A percentile compares a stretch with the other conserved stretches of the same genome.
Evolutionary conservation across 2,113 vertebrate species (phyloP).

Genomic region (Heteronetta atricapilla): DNA sequence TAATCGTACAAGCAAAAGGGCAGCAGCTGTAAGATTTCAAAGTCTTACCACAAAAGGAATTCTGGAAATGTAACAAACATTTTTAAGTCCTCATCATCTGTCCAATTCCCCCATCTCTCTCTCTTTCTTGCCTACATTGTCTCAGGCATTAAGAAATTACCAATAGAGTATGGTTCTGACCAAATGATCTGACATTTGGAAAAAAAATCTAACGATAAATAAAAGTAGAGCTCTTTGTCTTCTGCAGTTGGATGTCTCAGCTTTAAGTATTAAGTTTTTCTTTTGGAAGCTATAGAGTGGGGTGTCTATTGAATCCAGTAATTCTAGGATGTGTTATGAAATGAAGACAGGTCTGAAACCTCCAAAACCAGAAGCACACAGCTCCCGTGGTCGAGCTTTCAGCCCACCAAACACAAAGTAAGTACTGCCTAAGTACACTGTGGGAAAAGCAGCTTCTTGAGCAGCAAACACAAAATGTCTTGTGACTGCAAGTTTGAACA

Average conservation of each 20-base stretch:
- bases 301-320: neutral
- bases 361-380: neutral
- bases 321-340: neutral
- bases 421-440: neutral
- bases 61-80: conserved; percentile 40
- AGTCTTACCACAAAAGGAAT: conserved; percentile 44
- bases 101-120: neutral
- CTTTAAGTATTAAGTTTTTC: neutral
- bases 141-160: neutral
- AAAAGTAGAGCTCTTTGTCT: neutral
- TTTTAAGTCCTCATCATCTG: conserved; percentile 8
- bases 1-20: conserved; percentile 27
- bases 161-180: neutral
- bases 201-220: neutral
- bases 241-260: neutral
- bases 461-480: neutral
- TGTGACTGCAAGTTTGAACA: neutral
- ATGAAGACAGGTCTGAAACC: neutral
- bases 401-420: neutral
- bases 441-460: neutral
- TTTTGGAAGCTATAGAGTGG: neutral
- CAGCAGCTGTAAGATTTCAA: conserved; percentile 43
- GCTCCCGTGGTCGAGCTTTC: neutral
- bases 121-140: neutral
- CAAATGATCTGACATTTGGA: neutral